Evolutionary conservation across 2,113 vertebrate species (phyloP).

Genomic region (Xerus inauris): DNA sequence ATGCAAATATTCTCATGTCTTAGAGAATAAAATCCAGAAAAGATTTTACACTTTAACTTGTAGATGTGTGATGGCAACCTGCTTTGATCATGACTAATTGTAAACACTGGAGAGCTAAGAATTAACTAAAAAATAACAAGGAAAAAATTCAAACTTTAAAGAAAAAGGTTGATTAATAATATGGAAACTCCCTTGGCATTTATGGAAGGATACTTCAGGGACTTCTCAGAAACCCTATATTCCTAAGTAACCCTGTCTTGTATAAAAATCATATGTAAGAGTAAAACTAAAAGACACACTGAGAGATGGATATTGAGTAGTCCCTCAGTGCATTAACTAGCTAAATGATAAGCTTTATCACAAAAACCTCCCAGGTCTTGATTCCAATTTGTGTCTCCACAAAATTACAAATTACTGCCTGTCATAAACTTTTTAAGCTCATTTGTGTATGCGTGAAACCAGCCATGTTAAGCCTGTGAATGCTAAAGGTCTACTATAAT

Average conservation of each 20-base stretch:
- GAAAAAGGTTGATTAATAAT: slow-evolving; percentile 11
- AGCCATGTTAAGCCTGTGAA: slow-evolving; percentile 43
- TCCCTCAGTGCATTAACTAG: slow-evolving; percentile 11
- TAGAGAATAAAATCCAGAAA: background rate
- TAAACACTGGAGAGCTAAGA: background rate
- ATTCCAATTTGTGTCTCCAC: slow-evolving; percentile 52
- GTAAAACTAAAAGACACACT: slow-evolving; percentile 34
- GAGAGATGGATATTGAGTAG: background rate
- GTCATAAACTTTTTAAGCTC: slow-evolving; percentile 41
- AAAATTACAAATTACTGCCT: slow-evolving; percentile 54
- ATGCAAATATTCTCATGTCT: background rate
- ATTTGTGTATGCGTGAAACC: slow-evolving; percentile 28
- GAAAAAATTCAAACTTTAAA: slow-evolving; percentile 12
- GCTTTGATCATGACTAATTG: background rate
- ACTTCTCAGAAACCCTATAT: slow-evolving; percentile 12
- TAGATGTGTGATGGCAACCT: background rate
- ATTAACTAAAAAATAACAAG: slow-evolving; percentile 28
- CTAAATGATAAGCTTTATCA: slow-evolving; percentile 9
- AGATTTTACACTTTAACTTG: background rate
- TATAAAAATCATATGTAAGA: background rate
- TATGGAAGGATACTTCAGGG: background rate
- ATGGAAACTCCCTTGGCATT: background rate
- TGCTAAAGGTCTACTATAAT: slow-evolving; percentile 7
- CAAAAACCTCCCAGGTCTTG: slow-evolving; percentile 15
- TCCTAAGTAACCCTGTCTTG: slow-evolving; percentile 29